Percentiles rank a stretch among this genome's conserved stretches.
phyloP scores from a whole-genome alignment of 2,797 vertebrate genomes.

The Botia almorhae region DNA sequence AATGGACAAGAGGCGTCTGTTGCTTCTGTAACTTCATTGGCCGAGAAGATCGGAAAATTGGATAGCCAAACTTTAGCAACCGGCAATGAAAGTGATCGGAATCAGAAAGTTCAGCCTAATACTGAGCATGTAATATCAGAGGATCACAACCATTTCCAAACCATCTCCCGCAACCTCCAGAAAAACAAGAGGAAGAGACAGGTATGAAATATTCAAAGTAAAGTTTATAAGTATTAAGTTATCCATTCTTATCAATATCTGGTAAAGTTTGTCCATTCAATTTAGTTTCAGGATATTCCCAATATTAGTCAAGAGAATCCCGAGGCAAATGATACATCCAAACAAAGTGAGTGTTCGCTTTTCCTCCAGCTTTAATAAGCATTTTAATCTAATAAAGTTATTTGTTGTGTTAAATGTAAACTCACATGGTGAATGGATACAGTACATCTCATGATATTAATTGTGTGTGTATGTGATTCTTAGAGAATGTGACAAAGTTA shows the following conservation, averaged over 20 bases:
- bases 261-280: neutral
- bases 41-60: neutral
- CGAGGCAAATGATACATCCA: neutral
- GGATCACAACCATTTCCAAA: neutral
- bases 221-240: neutral
- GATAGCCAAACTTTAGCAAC: neutral
- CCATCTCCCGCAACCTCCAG: neutral
- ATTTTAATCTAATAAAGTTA: neutral
- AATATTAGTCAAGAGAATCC: neutral
- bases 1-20: neutral
- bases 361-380: neutral
- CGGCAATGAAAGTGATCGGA: neutral
- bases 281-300: slow-evolving; percentile 4
- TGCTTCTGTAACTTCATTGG: neutral
- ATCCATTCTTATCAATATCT: neutral
- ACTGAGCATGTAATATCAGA: neutral
- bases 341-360: slow-evolving; percentile 1
- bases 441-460: neutral
- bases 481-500: slow-evolving; percentile 84
- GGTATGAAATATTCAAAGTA: neutral
- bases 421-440: no score
- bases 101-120: neutral
- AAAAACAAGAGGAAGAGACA: slow-evolving; percentile 13
- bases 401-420: neutral
- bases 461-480: slow-evolving; percentile 14